These are phyloP conservation scores for Rotaria sp. DNA, from an alignment of 2,888 invertebrate genomes.

Conservation along the genomic window DNA sequence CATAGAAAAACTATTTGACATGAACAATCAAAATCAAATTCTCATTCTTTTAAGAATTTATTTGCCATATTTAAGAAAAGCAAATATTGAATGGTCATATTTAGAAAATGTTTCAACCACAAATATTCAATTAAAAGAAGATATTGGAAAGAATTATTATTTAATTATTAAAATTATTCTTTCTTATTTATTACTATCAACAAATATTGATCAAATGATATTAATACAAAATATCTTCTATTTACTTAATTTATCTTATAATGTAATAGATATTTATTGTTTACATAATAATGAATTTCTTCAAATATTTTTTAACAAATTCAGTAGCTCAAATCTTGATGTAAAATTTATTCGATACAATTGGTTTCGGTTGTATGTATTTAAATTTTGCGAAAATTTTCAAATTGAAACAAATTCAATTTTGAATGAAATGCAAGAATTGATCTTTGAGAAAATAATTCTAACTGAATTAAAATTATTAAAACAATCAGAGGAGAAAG, in stretches of 20 bases:
- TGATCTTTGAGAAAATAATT: background rate
- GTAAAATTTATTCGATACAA: background rate
- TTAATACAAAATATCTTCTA: background rate
- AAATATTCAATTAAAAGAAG: background rate
- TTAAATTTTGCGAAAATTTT: background rate
- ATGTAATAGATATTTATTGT: background rate
- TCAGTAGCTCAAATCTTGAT: no score
- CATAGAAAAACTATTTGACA: background rate
- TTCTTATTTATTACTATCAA: background rate
- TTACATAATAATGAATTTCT: background rate
- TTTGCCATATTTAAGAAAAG: background rate
- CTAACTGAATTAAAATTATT: background rate
- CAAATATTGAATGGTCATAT: background rate
- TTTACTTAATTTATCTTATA: background rate
- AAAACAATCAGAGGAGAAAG: background rate
- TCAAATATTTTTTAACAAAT: background rate
- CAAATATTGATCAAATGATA: background rate
- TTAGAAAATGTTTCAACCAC: background rate
- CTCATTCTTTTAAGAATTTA: background rate
- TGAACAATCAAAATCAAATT: no score
- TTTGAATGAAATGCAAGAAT: no score
- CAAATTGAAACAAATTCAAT: no score
- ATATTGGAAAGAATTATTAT: background rate
- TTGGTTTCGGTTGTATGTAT: slow-evolving; percentile 20
- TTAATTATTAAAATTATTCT: background rate